Evolutionary conservation across 2,888 invertebrate genomes (phyloP), one percentile per base, ranked within the genome.

Genomic region (Lasioglossum zephyrum): DNA sequence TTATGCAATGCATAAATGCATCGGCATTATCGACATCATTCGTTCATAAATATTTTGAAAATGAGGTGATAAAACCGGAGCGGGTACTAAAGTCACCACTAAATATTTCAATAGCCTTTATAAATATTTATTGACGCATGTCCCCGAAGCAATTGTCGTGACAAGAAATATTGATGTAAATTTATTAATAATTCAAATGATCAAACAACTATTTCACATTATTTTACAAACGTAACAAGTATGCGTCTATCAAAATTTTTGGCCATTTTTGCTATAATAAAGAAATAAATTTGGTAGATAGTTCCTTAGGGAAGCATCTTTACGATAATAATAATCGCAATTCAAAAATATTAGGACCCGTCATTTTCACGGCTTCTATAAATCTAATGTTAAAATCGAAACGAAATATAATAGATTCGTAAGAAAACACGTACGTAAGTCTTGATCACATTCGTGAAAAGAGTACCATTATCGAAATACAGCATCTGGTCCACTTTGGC

Each of bases 401-500:
- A 39, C 4, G 39, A 63, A 16, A 31, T 63, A 26, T 2, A 13
- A 31, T 26, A 1, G 11, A 16, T 36, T 18, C 2, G 4, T 41
- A 5, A 11, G 69, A 5, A 36, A 26, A 36, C 60, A 96, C 97
- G 96, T 94, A 97, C 97, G 93, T 97, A 97, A 93, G 97, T 97
- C 84, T 97, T 97, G 5, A 96, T 95, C 90, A 98, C 97, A 92
- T 97, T 96, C 85, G 96, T 96, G 95, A 97, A 98, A 8, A 98
- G 95, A 0, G 97, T 97, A 41, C 97, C 97, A 93, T 97, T 96
- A 92, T 98, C 98, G 94, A 98, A 98, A 95, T 97, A 97, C 82
- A 98, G 95, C 81, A 97, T 96, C 93, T 98, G 97, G 95, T 98
- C 98, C 74, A 98, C 97, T 2, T 97, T 81, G 0, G 97, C 98